These are phyloP conservation scores for Ceratitis capitata DNA, from an alignment of 1,140 invertebrate genomes.

Conservation along the genomic window DNA sequence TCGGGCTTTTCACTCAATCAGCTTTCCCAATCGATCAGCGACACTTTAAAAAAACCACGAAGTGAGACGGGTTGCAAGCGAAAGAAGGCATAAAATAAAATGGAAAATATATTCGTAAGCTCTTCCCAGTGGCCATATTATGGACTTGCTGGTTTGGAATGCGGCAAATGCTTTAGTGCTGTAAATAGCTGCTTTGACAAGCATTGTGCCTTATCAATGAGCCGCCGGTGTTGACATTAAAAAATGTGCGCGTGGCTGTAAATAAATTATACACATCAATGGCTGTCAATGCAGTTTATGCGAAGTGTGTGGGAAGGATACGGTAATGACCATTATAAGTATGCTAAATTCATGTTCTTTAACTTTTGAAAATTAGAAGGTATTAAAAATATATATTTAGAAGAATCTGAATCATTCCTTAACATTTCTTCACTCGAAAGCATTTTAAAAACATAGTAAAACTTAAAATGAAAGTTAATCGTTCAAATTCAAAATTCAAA, in stretches of 20 bases:
- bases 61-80: neutral
- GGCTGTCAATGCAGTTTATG: neutral
- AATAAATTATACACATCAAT: neutral
- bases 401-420: too few species aligned
- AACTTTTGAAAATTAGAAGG: neutral
- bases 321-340: neutral
- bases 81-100: neutral
- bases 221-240: constrained; percentile 49
- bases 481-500: too few species aligned
- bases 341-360: neutral
- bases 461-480: neutral
- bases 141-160: neutral
- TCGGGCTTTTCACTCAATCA: neutral
- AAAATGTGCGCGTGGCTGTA: constrained; percentile 53
- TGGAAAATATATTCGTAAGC: neutral
- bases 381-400: neutral
- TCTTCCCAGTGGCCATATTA: neutral
- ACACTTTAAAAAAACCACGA: neutral
- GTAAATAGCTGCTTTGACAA: constrained; percentile 11
- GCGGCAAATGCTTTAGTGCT: constrained; percentile 43
- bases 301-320: neutral
- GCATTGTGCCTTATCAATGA: constrained; percentile 52
- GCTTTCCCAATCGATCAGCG: neutral
- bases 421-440: too few species aligned
- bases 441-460: neutral